Percentiles rank a stretch among this genome's conserved stretches.
These are phyloP conservation scores for Metallyticus violacea DNA, from an alignment of 2,888 invertebrate species.

Conservation along the genomic window DNA sequence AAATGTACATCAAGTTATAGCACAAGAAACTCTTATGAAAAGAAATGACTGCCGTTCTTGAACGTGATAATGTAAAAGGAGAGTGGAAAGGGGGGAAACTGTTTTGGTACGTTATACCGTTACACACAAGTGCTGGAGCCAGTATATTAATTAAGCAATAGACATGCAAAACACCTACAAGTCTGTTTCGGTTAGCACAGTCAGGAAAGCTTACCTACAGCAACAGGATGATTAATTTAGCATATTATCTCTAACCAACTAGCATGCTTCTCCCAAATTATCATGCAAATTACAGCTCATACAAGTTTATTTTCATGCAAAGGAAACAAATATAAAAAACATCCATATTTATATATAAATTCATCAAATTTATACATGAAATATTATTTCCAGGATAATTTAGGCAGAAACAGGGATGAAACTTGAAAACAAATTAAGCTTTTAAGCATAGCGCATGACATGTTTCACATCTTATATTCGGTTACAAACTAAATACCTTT, in stretches of 20 bases:
- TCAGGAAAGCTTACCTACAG: not conserved
- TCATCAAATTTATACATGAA: too few relatives aligned
- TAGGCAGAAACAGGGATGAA: too few relatives aligned
- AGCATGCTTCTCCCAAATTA: not conserved
- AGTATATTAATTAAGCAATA: not conserved
- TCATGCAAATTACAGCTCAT: not conserved
- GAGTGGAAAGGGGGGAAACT: not conserved
- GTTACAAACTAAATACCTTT: too few relatives aligned
- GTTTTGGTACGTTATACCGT: not conserved
- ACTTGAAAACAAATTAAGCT: too few relatives aligned
- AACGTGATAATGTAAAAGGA: not conserved
- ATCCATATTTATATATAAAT: too few relatives aligned
- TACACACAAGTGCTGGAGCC: not conserved
- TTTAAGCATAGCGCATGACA: too few relatives aligned
- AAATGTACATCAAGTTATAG: not conserved
- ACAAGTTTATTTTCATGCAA: not conserved
- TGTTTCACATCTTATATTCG: too few relatives aligned
- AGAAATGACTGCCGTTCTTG: not conserved
- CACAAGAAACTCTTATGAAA: not conserved
- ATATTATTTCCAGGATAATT: not conserved
- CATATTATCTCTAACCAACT: not conserved
- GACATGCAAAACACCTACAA: not conserved
- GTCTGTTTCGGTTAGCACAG: not conserved
- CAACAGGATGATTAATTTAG: not conserved
- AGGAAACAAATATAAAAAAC: not conserved